Base-by-base conservation (phyloP, 2,888 invertebrate genomes). In the Eristalis pertinax region DNA sequence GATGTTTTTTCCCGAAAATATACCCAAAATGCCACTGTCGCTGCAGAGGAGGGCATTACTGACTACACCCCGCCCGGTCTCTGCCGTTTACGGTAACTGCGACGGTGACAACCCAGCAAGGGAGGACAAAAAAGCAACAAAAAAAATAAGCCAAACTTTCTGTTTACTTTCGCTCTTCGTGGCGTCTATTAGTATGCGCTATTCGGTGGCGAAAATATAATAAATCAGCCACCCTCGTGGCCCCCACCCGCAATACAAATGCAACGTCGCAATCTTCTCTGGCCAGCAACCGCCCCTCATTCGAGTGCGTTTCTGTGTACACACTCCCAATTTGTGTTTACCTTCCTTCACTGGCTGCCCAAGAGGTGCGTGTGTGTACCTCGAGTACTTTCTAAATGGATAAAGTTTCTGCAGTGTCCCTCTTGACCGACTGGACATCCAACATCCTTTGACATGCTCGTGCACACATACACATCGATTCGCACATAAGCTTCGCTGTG, bases 161-260 rank as follows among this genome's bases (percentile, higher is more conserved):
- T 87, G 87, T 87, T 75, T 86, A 84, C 84, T 80, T 87, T 87
- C 65, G 58, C 67, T 73, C 64, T 76, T 69, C 76, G 60, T 76
- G 64, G 65, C 76, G 70, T 82, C 60, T 82, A 82, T 79, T 75
- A 76, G 65, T 82, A 82, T 84, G 79, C 75, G 84, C 83, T 83
- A 77, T 77, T 77, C 83, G 77, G 72, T 65, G 68, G 72, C 64
- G 72, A 73, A 84, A 87, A 87, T 84, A 84, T 84, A 84, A 87
- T 87, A 87, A 87, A 84, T 87, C 87, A 87, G 68, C 74, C 70
- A 78, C 74, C 73, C 78, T 70, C 74, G 32, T 10, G 32, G 8
- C 50, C 83, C 43, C 75, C 63, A 82, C 19, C 41, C n/a, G 32
- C 62, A 79, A 79, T 60, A 79, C 87, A 84, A 87, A 64, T 87